phyloP scores from a whole-genome alignment of 2,113 vertebrate species.

The Chroicocephalus ridibundus region DNA sequence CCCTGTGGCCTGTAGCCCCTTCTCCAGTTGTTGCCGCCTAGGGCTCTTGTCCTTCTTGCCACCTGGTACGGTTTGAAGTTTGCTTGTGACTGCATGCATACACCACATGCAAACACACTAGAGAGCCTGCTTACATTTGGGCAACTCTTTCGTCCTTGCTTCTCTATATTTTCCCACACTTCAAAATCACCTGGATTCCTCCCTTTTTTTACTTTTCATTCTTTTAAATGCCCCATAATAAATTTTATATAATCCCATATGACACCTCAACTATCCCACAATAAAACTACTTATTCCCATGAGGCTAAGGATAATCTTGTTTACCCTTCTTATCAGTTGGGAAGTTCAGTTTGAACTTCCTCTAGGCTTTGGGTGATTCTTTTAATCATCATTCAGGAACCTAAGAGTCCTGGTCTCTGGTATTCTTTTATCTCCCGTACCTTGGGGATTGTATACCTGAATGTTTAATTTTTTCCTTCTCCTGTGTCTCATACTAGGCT shows the following conservation, averaged over 20 bases:
- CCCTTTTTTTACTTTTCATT: background rate
- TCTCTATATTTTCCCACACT: background rate
- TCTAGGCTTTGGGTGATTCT: background rate
- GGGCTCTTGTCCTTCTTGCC: background rate
- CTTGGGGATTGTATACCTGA: background rate
- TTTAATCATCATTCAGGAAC: background rate
- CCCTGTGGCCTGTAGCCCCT: background rate
- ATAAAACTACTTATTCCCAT: background rate
- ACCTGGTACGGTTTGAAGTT: background rate
- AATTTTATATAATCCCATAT: background rate
- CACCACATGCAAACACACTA: background rate
- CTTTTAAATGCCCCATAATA: background rate
- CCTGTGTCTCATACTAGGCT: background rate
- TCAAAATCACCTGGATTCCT: background rate
- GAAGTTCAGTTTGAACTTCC: background rate
- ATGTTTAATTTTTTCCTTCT: background rate
- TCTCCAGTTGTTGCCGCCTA: background rate
- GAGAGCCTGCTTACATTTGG: background rate
- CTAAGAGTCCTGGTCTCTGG: background rate
- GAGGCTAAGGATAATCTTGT: background rate
- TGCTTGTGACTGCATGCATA: background rate
- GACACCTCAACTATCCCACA: background rate
- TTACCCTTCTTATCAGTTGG: background rate
- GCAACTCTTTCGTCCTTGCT: background rate
- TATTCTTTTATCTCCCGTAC: background rate